Percentiles rank a stretch among this genome's conserved stretches.
phyloP scores from a whole-genome alignment of 2,797 vertebrate genomes.

The Trematomus bernacchii region DNA sequence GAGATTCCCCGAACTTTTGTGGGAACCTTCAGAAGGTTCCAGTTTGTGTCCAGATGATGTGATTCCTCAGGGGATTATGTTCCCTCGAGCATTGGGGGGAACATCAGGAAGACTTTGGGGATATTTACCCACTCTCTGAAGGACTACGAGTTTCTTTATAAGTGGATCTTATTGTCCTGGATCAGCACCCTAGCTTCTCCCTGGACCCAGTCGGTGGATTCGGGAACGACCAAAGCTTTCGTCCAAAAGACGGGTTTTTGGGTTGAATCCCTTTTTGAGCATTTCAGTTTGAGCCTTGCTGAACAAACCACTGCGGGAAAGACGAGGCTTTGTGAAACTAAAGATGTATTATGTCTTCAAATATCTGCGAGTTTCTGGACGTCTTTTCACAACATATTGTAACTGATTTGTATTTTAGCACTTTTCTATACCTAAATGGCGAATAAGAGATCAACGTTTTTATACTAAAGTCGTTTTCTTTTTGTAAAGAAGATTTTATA shows the following conservation, averaged over 20 bases:
- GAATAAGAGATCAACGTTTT: conserved; percentile 28
- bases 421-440: conserved; percentile 54
- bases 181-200: no score
- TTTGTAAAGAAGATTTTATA: conserved; percentile 9
- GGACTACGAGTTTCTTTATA: background rate
- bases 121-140: background rate
- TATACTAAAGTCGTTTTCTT: conserved; percentile 37
- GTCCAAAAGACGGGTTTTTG: background rate
- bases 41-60: background rate
- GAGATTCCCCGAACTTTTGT: fast-evolving
- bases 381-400: no score
- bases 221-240: background rate
- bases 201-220: background rate
- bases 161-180: background rate
- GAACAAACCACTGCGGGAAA: no score
- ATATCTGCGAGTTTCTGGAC: no score
- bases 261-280: no score
- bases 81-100: background rate
- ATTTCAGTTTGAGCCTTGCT: no score
- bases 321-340: no score
- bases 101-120: background rate
- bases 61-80: background rate
- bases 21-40: no score
- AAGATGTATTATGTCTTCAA: no score
- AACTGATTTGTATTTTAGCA: conserved; percentile 46